Evolutionary conservation across 2,113 vertebrate genomes (phyloP).

Genomic region (Sinocyclocheilus anshuiensis): DNA sequence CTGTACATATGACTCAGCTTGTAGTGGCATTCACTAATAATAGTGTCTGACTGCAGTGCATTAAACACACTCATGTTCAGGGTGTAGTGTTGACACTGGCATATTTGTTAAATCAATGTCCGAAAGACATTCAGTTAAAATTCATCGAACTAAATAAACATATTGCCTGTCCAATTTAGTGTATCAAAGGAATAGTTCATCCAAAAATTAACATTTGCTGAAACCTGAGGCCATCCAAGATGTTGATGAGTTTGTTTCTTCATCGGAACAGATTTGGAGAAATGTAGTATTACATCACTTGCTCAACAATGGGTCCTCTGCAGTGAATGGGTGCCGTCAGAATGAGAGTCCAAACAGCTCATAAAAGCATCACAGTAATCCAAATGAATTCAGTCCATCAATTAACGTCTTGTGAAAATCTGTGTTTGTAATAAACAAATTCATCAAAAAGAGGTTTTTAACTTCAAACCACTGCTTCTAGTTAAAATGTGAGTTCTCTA

Average conservation of each 20-base stretch:
- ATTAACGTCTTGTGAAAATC: not conserved
- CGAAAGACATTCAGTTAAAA: not conserved
- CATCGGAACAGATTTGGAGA: not conserved
- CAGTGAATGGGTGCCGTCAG: not conserved
- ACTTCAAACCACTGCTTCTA: too few species aligned
- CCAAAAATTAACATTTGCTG: not conserved
- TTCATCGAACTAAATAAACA: not conserved
- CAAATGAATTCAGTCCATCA: not conserved
- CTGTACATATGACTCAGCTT: slow-evolving; percentile 36
- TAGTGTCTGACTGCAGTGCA: slow-evolving; percentile 9
- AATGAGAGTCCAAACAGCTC: too few species aligned
- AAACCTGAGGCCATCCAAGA: not conserved
- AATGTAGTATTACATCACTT: not conserved
- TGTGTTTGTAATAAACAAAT: not conserved
- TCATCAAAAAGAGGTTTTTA: too few species aligned
- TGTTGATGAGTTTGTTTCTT: not conserved
- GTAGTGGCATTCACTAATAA: slow-evolving; percentile 1
- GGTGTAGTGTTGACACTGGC: not conserved
- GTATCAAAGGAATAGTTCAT: not conserved
- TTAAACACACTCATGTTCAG: slow-evolving; percentile 1
- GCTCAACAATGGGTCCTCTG: not conserved
- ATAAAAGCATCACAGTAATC: not conserved
- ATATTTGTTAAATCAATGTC: not conserved
- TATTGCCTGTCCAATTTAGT: not conserved
- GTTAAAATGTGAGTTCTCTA: too few species aligned